Evolutionary conservation across 2,113 vertebrate species (phyloP).

Genomic region (Recurvirostra avosetta): DNA sequence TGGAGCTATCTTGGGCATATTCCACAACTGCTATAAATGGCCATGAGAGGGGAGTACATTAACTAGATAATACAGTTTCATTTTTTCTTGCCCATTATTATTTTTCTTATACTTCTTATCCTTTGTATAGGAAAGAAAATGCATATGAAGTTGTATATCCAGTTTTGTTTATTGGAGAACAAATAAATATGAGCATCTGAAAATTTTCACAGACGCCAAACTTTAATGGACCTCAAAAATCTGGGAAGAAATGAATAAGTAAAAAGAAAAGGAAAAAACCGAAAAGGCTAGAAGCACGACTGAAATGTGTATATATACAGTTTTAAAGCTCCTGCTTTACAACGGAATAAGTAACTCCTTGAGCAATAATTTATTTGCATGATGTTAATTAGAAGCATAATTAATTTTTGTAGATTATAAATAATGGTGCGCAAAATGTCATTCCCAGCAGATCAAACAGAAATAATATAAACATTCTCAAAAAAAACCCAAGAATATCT

Average conservation of each 20-base stretch:
- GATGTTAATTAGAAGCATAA: conserved; percentile 80
- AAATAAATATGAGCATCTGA: not conserved
- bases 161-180: not conserved
- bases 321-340: conserved; percentile 57
- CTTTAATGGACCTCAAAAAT: conserved; percentile 10
- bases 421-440: conserved; percentile 73
- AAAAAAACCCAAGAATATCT: conserved; percentile 45
- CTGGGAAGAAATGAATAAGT: conserved; percentile 5
- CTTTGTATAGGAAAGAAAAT: not conserved
- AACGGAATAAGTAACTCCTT: conserved; percentile 74
- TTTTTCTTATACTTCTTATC: not conserved
- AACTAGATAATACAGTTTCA: not conserved
- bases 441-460: conserved; percentile 71
- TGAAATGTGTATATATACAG: not conserved
- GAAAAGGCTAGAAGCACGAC: conserved; percentile 25
- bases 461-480: conserved; percentile 71
- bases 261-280: not conserved
- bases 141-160: not conserved
- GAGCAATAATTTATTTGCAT: conserved; percentile 79
- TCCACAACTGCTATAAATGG: not conserved
- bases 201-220: not conserved
- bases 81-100: not conserved
- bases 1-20: not conserved
- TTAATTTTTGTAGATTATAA: conserved; percentile 81
- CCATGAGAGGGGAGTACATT: not conserved